Base-by-base conservation (phyloP, 2,888 invertebrate genomes). In the Gnatocerus cornutus region DNA sequence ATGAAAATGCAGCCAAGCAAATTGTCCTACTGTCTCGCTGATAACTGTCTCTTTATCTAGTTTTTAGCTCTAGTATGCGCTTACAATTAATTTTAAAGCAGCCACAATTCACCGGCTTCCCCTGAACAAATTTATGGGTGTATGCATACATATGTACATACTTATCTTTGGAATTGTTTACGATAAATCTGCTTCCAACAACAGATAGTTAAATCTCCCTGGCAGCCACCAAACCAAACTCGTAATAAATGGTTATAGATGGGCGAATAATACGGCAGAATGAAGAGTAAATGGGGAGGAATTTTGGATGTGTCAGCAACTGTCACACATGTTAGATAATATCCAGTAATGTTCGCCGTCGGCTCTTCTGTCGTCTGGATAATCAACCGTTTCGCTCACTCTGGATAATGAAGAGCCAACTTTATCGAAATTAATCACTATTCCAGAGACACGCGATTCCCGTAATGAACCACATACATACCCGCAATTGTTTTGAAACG, bases 281-380 rank as follows among this genome's bases (percentile, higher is more conserved):
- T 74, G 69, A 73, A 71, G 73, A 76, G 74, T 72, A 73, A 76
- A 72, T 72, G 74, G 71, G 68, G 74, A 71, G 71, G 73, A 75
- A 76, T 77, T 76, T 76, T 69, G 72, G 77, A 75, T 74, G 76
- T 75, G 76, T 77, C 77, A 77, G 77, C 77, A 72, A 76, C 73
- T 77, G 77, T 75, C 77, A 77, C 77, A 76, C 74, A 75, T 76
- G 77, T 72, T 71, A 77, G 75, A 75, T 75, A 74, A 67, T 68
- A 77, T 76, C 76, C 71, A 74, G 75, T 74, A 53, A 74, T 73
- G 72, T 69, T 71, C 72, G 75, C 74, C 72, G 68, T 71, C 62
- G 74, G 71, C 73, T 74, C 52, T 65, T 65, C 59, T 56, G 63
- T 71, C 68, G 72, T 73, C 73, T 73, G 74, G 75, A 73, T 77